These are phyloP conservation scores for Psammodynastes pulverulentus DNA, from an alignment of 2,113 vertebrate species.

Conservation along the genomic window DNA sequence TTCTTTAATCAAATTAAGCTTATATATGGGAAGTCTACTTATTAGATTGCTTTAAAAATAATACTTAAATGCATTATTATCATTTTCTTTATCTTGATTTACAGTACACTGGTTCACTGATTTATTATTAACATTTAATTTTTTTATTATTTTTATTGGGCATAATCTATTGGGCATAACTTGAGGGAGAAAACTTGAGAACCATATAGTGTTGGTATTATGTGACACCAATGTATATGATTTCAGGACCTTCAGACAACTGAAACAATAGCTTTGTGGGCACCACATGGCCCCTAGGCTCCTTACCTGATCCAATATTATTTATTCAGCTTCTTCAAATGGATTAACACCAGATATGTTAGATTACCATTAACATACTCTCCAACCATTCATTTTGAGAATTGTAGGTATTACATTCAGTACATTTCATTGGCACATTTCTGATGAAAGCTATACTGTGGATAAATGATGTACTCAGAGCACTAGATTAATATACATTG, in stretches of 20 bases:
- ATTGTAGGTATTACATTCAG: neutral
- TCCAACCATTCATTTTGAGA: too few relatives aligned
- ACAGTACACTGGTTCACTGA: too few relatives aligned
- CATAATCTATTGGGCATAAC: too few relatives aligned
- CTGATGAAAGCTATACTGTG: neutral
- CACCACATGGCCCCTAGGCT: neutral
- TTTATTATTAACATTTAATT: too few relatives aligned
- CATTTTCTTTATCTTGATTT: too few relatives aligned
- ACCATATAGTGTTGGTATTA: neutral
- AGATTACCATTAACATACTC: too few relatives aligned
- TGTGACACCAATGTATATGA: neutral
- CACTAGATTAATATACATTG: neutral
- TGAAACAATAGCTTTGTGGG: neutral
- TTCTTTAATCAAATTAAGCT: too few relatives aligned
- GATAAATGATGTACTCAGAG: neutral
- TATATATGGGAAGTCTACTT: too few relatives aligned
- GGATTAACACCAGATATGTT: neutral
- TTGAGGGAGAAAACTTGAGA: neutral
- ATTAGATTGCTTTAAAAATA: too few relatives aligned
- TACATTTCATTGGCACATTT: neutral
- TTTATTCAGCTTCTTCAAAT: neutral
- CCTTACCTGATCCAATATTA: neutral
- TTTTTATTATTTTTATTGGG: too few relatives aligned
- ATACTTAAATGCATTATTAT: too few relatives aligned
- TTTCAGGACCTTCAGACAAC: neutral